A percentile compares a stretch with the other conserved stretches of the same genome.
Evolutionary conservation across 2,888 invertebrate species (phyloP).

Genomic region (Polia nebulosa): DNA sequence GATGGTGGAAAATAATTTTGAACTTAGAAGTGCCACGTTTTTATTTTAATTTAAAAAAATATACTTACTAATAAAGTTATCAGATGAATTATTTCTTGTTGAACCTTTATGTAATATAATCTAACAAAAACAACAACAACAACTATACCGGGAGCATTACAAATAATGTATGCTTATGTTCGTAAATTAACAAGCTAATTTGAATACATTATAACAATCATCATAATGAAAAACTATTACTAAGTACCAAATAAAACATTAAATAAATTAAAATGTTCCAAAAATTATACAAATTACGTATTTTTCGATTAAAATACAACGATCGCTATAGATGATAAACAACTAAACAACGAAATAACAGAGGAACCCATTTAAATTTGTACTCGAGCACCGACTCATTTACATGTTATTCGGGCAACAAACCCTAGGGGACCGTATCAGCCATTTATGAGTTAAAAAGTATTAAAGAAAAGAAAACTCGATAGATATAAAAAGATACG

Average conservation of each 20-base stretch:
- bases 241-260: slow-evolving; percentile 60
- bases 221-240: slow-evolving; percentile 57
- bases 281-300: slow-evolving; percentile 67
- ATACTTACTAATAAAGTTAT: slow-evolving; percentile 1
- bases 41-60: not conserved
- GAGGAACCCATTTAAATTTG: slow-evolving; percentile 84
- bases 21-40: not conserved
- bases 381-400: slow-evolving; percentile 85
- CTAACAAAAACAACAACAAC: slow-evolving; percentile 9
- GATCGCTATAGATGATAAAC: slow-evolving; percentile 69
- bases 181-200: slow-evolving; percentile 60
- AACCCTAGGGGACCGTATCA: slow-evolving; percentile 90
- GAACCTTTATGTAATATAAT: slow-evolving; percentile 7
- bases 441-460: slow-evolving; percentile 90
- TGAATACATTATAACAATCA: slow-evolving; percentile 58
- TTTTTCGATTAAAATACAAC: slow-evolving; percentile 68
- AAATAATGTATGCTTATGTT: slow-evolving; percentile 51
- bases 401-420: slow-evolving; percentile 90
- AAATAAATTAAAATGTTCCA: slow-evolving; percentile 63
- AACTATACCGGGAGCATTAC: slow-evolving; percentile 28
- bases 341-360: slow-evolving; percentile 77
- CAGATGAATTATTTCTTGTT: slow-evolving; percentile 6
- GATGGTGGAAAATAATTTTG: slow-evolving; percentile 10
- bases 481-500: slow-evolving; percentile 88
- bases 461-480: slow-evolving; percentile 90